Conservation (phyloP, 2,113 vertebrate species). For the Romanogobio albipinnatus region DNA sequence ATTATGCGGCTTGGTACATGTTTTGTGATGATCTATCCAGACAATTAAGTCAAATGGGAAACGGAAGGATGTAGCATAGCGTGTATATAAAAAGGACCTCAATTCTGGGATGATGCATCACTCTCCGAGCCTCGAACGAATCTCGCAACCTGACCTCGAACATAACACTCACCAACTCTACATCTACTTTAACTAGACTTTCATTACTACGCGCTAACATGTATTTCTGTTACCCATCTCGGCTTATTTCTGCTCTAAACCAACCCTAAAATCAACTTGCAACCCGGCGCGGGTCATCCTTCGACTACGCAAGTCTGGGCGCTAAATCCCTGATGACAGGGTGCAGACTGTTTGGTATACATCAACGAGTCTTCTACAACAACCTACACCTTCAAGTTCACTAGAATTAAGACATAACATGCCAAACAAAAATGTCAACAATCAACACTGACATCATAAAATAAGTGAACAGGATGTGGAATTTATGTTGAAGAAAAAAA, state of each 20-base stretch:
- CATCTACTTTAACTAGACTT: conserved; percentile 34
- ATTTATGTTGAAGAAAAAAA: conserved; percentile 20
- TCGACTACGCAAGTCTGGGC: conserved; percentile 21
- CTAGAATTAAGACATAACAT: conserved; percentile 46
- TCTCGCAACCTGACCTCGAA: conserved; percentile 39
- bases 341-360: conserved; percentile 41
- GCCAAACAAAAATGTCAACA: conserved; percentile 43
- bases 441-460: conserved; percentile 55
- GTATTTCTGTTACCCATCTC: conserved; percentile 5
- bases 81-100: conserved; percentile 29
- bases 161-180: conserved; percentile 41
- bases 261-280: conserved; percentile 35
- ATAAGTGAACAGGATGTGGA: conserved; percentile 46
- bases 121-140: conserved; percentile 16
- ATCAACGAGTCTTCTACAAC: conserved; percentile 29
- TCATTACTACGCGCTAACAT: conserved; percentile 20
- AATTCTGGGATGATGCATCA: conserved; percentile 2
- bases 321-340: conserved; percentile 34
- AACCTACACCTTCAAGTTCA: conserved; percentile 57
- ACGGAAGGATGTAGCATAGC: conserved; percentile 42
- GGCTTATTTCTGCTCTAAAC: conserved; percentile 13
- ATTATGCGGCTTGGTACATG: background rate
- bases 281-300: background rate
- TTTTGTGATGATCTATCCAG: conserved; percentile 5
- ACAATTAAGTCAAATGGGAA: conserved; percentile 27